Evolutionary conservation across 37 sponge, comb jelly and placozoan genomes (phyloP), one percentile per base, ranked within the genome.

Genomic region (Ephydatia muelleri): DNA sequence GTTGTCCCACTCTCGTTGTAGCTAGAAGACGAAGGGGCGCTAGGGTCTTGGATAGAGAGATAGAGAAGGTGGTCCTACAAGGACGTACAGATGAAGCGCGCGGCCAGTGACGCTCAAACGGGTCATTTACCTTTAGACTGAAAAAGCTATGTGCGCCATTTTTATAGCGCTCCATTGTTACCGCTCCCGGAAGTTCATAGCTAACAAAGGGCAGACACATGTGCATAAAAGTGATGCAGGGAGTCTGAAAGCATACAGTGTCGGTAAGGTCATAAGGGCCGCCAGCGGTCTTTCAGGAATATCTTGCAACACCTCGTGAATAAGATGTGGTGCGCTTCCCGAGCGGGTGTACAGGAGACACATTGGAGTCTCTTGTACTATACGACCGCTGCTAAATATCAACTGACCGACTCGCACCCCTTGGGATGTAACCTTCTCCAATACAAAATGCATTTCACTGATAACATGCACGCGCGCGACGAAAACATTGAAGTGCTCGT

Each of bases 1-100:
- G 82, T 70, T 19, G 65, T 87, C 70, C 75, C 92, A 35, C 90
- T 76, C 32, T 86, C 88, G 66, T 97, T 97, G 78, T 86, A 95
- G 6, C 80, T 67, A 27, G 66, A 26, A 0, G 65, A 78, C 16
- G 89, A 85, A 49, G 89, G 92, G 16, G 67, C 22, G 57, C 25
- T 34, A 9, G 91, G 85, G 65, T 96, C 97, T 81, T 94, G 92
- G 2, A 91, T 88, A 22, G 90, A 88, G 66, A 94, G 72, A 72
- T 86, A 92, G 26, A 85, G 75, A 4, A 92, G 49, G 27, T 86
- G 72, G 34, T 71, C 73, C 89, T 92, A 69, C 0, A 33, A 35
- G 22, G 23, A 3, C 49, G 39, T 67, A 25, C n/a, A 31, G 22
- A 3, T 23, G 26, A 29, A 23, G 25, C 16, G 21, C 6, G 29